Base-by-base conservation (phyloP, 1,140 invertebrate species). In the Drosophila bocki region DNA sequence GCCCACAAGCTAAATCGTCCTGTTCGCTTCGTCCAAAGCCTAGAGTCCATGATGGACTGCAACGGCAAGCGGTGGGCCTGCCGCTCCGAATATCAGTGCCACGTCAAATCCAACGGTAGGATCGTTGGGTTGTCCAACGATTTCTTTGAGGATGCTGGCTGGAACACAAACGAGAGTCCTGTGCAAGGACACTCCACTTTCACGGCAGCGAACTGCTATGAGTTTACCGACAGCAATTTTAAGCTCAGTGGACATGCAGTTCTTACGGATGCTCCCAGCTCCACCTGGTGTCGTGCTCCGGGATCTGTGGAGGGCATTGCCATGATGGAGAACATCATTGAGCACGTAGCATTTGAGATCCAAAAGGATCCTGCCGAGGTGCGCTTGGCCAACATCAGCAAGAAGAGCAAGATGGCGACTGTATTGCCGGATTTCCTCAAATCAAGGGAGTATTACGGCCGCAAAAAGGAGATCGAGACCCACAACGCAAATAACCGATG, bases 301-400 rank as follows among this genome's bases (percentile, higher is more conserved):
- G 96, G 95, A 39, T 94, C 94, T 0, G 93, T 95, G 6, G 96
- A 97, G 93, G 95, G 92, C 29, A 91, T 96, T 8, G 94, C 94
- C 12, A 94, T 96, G 83, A 95, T 95, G 56, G 97, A 98, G 93
- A 94, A 94, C 53, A 95, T 98, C 15, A 96, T 98, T 94, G 97
- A 98, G 78, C 96, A 97, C 83, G 96, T 98, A 67, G 95, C 96
- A 0, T 94, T 94, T 59, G 93, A 91, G 48, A 77, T 96, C 3
- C 93, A 94, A 12, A 94, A 94, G 65, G 97, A 98, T 93, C 95
- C 97, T 0, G 71, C 95, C 1, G 94, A 96, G 42, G 94, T 97
- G 0, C 93, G 95, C 71, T 50, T 95, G 32, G 92, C 92, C 3
- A 97, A 97, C 85, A 94, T 97, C 59, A 51, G 87, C 5, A 83